Evolutionary conservation across 64 coral and sea anemone species (phyloP).

Genomic region (Pocillopora damicornis): DNA sequence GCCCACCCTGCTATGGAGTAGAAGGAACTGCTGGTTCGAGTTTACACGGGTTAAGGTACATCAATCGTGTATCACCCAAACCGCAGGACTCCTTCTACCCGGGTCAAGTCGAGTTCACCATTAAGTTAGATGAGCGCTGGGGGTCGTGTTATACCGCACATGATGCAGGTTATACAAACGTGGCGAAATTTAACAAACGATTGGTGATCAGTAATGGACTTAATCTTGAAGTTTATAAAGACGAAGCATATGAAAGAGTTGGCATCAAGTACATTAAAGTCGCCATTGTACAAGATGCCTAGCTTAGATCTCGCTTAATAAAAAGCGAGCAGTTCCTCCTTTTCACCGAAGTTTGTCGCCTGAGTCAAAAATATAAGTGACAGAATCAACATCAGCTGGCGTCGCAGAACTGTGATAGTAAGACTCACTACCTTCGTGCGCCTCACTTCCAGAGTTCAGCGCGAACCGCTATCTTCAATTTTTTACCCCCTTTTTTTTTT

Average conservation of each 20-base stretch:
- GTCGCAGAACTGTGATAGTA: too few relatives aligned
- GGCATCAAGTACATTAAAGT: constrained; percentile 28
- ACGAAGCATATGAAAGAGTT: neutral
- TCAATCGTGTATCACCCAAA: neutral
- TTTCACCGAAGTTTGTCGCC: too few relatives aligned
- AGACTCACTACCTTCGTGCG: too few relatives aligned
- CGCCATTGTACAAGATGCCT: neutral
- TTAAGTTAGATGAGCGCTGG: constrained; percentile 10
- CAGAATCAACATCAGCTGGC: too few relatives aligned
- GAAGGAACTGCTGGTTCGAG: constrained; percentile 2
- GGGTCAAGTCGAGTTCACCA: neutral
- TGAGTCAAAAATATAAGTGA: too few relatives aligned
- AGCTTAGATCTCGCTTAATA: too few relatives aligned
- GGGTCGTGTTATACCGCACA: constrained; percentile 6
- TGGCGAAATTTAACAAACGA: neutral
- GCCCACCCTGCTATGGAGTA: neutral
- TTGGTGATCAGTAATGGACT: neutral
- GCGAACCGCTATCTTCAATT: too few relatives aligned
- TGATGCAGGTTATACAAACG: neutral
- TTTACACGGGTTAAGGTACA: neutral
- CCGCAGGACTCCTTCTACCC: neutral
- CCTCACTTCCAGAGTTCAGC: too few relatives aligned
- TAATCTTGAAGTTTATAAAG: neutral
- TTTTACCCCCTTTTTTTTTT: too few relatives aligned
- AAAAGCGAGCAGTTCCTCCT: too few relatives aligned